These are phyloP conservation scores for Andrena hattorfiana DNA, from an alignment of 2,888 invertebrate genomes.

Conservation along the genomic window DNA sequence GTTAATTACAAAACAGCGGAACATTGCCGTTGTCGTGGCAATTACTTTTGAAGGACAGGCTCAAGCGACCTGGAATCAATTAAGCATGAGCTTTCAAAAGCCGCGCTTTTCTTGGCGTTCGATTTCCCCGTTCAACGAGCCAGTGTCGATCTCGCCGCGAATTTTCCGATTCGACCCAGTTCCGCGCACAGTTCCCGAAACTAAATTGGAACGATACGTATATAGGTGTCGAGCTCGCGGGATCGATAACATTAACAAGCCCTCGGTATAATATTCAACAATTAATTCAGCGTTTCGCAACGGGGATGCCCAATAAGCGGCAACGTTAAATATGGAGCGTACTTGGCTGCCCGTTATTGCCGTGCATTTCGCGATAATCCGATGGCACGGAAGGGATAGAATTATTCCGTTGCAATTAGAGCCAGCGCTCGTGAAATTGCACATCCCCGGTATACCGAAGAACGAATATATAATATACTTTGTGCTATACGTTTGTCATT, in stretches of 20 bases:
- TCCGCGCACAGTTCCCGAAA: conserved; percentile 32
- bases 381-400: not conserved
- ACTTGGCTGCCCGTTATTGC: not conserved
- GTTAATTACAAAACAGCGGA: conserved; percentile 21
- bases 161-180: conserved; percentile 41
- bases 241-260: conserved; percentile 35
- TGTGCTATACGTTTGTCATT: too few species aligned
- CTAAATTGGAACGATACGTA: conserved; percentile 13
- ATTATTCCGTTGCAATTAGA: conserved; percentile 23
- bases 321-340: conserved; percentile 12
- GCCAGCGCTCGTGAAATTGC: not conserved
- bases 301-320: conserved; percentile 14
- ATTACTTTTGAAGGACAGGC: conserved; percentile 6
- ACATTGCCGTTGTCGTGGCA: not conserved
- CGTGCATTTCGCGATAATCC: not conserved
- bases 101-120: conserved; percentile 11
- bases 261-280: conserved; percentile 9
- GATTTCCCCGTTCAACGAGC: conserved; percentile 29
- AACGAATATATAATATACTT: not conserved
- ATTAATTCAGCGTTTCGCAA: conserved; percentile 36
- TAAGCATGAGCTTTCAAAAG: conserved; percentile 22
- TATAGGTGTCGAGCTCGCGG: conserved; percentile 25
- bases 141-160: conserved; percentile 27
- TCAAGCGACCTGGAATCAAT: conserved; percentile 35
- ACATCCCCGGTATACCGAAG: not conserved